phyloP scores from a whole-genome alignment of 2,113 vertebrate species.

The Collichthys lucidus region DNA sequence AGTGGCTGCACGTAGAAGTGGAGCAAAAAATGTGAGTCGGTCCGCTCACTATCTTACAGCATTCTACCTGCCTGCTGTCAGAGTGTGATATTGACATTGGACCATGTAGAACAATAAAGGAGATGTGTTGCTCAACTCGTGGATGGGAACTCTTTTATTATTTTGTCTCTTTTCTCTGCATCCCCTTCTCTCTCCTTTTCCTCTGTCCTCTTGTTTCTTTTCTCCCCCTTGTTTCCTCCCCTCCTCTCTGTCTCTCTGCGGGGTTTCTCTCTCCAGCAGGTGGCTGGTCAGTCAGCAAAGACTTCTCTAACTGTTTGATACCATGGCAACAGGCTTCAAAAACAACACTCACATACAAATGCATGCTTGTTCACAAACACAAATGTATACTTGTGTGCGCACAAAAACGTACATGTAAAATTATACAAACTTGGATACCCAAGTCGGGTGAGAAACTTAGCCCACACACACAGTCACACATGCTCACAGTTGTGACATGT shows the following conservation, averaged over 20 bases:
- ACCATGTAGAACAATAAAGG: neutral
- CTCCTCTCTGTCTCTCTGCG: slow-evolving; percentile 20
- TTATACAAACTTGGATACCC: neutral
- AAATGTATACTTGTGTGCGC: neutral
- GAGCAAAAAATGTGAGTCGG: slow-evolving; percentile 9
- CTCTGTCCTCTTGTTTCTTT: neutral
- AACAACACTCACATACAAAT: slow-evolving; percentile 49
- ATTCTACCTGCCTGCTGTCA: neutral
- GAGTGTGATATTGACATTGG: neutral
- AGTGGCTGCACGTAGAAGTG: neutral
- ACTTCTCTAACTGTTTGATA: slow-evolving; percentile 70
- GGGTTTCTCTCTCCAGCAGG: slow-evolving; percentile 63
- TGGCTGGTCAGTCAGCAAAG: slow-evolving; percentile 67
- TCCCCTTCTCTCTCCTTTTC: slow-evolving; percentile 15
- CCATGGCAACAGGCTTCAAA: slow-evolving; percentile 67
- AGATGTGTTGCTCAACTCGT: slow-evolving; percentile 5
- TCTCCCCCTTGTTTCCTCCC: slow-evolving; percentile 6
- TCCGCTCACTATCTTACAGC: neutral
- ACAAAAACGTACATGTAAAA: neutral
- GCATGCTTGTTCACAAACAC: slow-evolving; percentile 25
- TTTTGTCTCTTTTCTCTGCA: neutral
- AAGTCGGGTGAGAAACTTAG: slow-evolving; percentile 15
- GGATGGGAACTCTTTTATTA: neutral
- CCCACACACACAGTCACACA: slow-evolving; percentile 13
- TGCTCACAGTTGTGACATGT: slow-evolving; percentile 30